Base-by-base conservation (phyloP, 1,140 invertebrate genomes). In the Ips typographus region DNA sequence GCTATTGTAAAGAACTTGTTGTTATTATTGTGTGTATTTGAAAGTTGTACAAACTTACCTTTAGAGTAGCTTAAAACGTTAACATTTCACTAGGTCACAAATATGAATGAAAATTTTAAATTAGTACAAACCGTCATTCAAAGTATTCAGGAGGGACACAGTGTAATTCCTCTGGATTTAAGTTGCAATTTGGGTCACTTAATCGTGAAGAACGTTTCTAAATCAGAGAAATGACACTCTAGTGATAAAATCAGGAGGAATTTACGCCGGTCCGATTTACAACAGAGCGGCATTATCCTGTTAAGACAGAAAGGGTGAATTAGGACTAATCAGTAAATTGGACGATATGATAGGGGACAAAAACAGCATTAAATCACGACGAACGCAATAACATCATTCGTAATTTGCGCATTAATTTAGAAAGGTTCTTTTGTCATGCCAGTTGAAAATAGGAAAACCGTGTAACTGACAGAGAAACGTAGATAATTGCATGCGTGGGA, bases 61-160 rank as follows among this genome's bases (percentile, higher is more conserved):
- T 22, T 49, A 49, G 7, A 49, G 44, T 3, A 8, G 7, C 7
- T 49, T 49, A 49, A 49, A 49, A 56, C 38, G 62, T 64, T 55
- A 55, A 53, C 62, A 64, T 64, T 53, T 64, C 62, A 64, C 62
- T 64, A 64, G 62, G 51, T 64, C 62, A 64, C 62, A 64, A 6
- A 64, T 4, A 42, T 40, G 49, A 64, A 53, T 40, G 51, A 41
- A 39, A 22, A 64, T 55, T 64, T 64, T 64, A 55, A 8, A 4
- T 3, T 42, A 64, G 36, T 64, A 53, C 55, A 53, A 64, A n/a
- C 39, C 41, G 38, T 42, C 38, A 55, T 53, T 55, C 40, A 38
- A 40, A 2, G 39, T n/a, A 41, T 43, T 60, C 22, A 40, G 5
- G 8, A 40, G 38, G 40, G 57, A 40, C 40, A n/a, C 57, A 40